Percentiles rank a stretch among this genome's conserved stretches.
Conservation (phyloP, 2,113 vertebrate species). For the Phoenicopterus ruber region DNA sequence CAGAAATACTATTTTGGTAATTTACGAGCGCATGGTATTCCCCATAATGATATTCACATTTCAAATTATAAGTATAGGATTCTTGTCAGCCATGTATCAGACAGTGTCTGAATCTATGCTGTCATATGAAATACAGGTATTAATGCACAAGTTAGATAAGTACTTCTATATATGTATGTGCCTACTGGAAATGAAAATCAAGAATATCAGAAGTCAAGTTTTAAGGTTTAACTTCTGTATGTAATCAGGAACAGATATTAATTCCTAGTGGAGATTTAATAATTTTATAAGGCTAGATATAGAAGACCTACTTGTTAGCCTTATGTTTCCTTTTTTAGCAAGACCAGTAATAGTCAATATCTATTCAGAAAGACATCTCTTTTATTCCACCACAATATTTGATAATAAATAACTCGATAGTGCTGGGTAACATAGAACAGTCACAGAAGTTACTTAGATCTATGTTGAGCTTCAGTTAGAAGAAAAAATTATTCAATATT, state of each 20-base stretch:
- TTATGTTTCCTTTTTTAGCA: background rate
- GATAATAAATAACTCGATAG: background rate
- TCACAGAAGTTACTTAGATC: background rate
- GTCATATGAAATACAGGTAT: background rate
- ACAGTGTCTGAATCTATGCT: background rate
- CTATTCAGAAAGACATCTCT: background rate
- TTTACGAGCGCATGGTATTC: background rate
- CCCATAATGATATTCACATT: background rate
- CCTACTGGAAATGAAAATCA: background rate
- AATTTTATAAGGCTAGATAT: background rate
- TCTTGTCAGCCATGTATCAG: background rate
- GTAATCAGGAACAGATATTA: background rate
- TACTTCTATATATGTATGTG: background rate
- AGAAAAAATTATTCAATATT: background rate
- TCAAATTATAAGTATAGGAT: background rate
- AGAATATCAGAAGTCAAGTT: background rate
- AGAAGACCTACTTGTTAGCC: background rate
- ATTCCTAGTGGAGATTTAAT: background rate
- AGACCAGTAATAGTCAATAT: background rate
- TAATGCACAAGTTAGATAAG: background rate
- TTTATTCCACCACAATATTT: background rate
- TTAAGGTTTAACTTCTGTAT: background rate
- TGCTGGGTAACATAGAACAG: background rate
- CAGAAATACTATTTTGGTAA: background rate
- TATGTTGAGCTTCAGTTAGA: background rate